Percentiles rank a stretch among this genome's conserved stretches.
These are phyloP conservation scores for Morbakka virulenta DNA, from an alignment of 30 jellyfish, hydroid and myxozoan genomes.

Conservation along the genomic window DNA sequence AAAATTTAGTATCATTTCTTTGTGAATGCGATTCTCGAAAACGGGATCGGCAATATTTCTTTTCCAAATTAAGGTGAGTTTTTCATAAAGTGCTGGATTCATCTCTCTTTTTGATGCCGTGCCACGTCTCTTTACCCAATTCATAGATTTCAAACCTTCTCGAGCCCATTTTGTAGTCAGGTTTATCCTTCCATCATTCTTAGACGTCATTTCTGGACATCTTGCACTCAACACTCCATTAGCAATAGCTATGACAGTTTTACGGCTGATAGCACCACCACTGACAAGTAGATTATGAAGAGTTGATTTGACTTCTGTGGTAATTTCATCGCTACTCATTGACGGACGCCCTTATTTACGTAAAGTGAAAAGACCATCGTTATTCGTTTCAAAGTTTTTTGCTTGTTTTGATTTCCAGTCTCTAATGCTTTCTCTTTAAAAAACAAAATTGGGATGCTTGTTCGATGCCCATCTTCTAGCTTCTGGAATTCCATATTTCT, in stretches of 20 bases:
- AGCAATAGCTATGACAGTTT: too few relatives aligned
- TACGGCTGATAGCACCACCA: slow-evolving; percentile 26
- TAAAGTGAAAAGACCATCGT: slow-evolving; percentile 1
- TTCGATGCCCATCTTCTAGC: slow-evolving; percentile 36
- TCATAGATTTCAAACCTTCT: too few relatives aligned
- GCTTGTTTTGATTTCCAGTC: slow-evolving; percentile 18
- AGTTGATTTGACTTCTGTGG: slow-evolving; percentile 17
- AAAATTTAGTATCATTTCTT: too few relatives aligned
- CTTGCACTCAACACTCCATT: slow-evolving; percentile 22
- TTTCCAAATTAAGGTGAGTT: too few relatives aligned
- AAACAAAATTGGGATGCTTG: slow-evolving; percentile 19
- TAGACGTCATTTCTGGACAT: slow-evolving; percentile 24
- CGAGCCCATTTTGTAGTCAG: slow-evolving; percentile 48
- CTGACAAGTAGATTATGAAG: slow-evolving; percentile 23
- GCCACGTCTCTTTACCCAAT: too few relatives aligned
- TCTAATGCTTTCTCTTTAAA: too few relatives aligned
- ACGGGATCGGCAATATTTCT: too few relatives aligned
- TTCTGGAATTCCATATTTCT: too few relatives aligned
- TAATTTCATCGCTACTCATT: slow-evolving; percentile 11
- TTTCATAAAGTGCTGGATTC: too few relatives aligned
- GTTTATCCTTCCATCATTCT: slow-evolving; percentile 19
- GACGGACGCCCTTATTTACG: slow-evolving; percentile 40
- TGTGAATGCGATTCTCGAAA: too few relatives aligned
- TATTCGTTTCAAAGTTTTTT: slow-evolving; percentile 11
- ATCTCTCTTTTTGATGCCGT: too few relatives aligned